Percentiles rank a stretch among this genome's conserved stretches.
Conservation (phyloP, 2,888 invertebrate species). For the Pollenia angustigena region DNA sequence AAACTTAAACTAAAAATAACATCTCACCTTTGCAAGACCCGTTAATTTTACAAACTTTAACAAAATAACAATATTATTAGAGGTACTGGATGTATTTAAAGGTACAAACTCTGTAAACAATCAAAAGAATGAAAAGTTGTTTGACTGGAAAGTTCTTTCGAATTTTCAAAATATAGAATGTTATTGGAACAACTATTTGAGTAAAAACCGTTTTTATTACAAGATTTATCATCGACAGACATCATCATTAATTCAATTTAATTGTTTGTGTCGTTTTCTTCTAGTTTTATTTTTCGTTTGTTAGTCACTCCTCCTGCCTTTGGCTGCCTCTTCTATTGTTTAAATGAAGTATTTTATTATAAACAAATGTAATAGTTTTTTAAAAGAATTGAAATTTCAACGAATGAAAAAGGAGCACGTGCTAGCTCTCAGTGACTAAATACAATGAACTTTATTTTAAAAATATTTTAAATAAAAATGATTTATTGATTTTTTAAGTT, state of each 20-base stretch:
- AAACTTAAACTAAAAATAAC: too few species aligned
- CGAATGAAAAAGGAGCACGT: not conserved
- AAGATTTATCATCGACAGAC: slow-evolving; percentile 6
- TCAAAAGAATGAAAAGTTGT: not conserved
- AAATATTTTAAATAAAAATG: slow-evolving; percentile 3
- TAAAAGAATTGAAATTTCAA: too few species aligned
- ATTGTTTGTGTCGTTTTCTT: slow-evolving; percentile 3
- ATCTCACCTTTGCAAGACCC: too few species aligned
- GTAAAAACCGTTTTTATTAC: not conserved
- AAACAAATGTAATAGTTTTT: too few species aligned
- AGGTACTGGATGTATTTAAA: not conserved
- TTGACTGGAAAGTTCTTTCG: not conserved
- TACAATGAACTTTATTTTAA: slow-evolving; percentile 5
- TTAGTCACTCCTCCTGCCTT: not conserved
- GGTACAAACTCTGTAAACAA: not conserved
- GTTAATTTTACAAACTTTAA: too few species aligned
- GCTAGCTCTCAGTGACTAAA: not conserved
- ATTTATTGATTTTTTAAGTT: not conserved
- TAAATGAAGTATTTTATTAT: not conserved
- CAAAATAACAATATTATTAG: not conserved
- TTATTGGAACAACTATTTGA: not conserved
- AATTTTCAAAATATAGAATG: not conserved
- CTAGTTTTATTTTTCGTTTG: not conserved
- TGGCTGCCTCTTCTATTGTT: not conserved
- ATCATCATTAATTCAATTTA: slow-evolving; percentile 21